Base-by-base conservation (phyloP, 2,113 vertebrate species). In the Channa argus region DNA sequence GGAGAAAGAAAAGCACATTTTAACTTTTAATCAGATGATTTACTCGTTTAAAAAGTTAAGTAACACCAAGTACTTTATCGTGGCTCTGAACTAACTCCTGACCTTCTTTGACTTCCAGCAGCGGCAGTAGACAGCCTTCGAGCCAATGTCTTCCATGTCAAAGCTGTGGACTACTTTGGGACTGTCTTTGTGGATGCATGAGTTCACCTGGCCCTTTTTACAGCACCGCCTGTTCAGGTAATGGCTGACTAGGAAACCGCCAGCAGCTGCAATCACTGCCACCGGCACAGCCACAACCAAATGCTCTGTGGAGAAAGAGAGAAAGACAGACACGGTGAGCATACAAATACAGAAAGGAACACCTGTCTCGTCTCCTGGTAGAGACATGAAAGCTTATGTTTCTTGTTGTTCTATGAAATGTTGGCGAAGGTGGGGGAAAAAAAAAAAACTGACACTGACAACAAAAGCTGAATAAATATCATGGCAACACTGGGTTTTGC, bases 71-170 rank as follows among this genome's bases (percentile, higher is more conserved):
- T 11, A 3, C 8, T 7, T 12, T 4, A 49, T 13, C 11, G 15
- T 58, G 44, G 3, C 4, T 49, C 14, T 33, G 7, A 43, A 33
- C 59, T 2, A 33, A 11, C n/a, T 4, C 7, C 86, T 56, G 51
- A 95, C 95, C 93, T 94, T 95, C 71, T 94, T 93, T 34, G 95
- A 95, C 82, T 91, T 94, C 95, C 95, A 95, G 86, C 95, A 95
- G 85, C 95, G 92, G 76, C 95, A 95, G 91, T 93, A 95, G 47
- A 94, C 92, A 0, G 92, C 94, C 81, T 94, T 94, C 77, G 83
- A 83, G 74, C 85, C 89, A 4, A 95, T 91, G 82, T 95, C 95
- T 79, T 95, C 95, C 56, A 95, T 90, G 85, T 95, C 93, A 1
- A 94, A 94, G 89, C 92, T 94, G 91, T 95, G 93, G 56, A 95